Conservation (phyloP, 1,140 invertebrate genomes). For the Adoxophyes honmai region DNA sequence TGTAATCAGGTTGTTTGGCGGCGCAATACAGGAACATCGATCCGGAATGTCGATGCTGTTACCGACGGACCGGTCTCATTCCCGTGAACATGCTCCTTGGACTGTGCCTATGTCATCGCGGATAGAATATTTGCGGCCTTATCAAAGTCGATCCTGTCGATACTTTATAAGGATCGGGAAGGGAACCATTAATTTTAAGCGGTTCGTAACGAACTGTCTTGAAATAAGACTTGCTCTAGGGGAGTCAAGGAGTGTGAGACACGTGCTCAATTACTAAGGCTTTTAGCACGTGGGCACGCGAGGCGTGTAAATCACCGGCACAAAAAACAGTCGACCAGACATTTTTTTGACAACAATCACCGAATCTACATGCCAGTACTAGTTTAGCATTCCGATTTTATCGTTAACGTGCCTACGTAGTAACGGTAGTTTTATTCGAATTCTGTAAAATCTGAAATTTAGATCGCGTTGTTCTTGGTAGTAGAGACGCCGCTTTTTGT, state of each 20-base stretch:
- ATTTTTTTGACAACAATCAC: no score
- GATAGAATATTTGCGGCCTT: constrained; percentile 9
- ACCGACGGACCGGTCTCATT: constrained; percentile 16
- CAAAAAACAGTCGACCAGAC: neutral
- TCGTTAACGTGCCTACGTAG: neutral
- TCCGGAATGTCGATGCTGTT: constrained; percentile 16
- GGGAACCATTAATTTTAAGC: constrained; percentile 10
- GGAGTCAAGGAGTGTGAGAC: neutral
- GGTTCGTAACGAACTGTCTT: constrained; percentile 10
- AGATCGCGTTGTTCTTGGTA: constrained; percentile 35
- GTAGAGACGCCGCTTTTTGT: constrained; percentile 30
- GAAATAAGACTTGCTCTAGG: constrained; percentile 1
- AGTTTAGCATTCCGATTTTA: no score
- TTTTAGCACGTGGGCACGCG: neutral
- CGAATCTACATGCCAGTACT: no score
- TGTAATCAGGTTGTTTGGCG: constrained; percentile 12
- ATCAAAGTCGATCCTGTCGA: constrained; percentile 6
- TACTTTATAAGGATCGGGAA: constrained; percentile 8
- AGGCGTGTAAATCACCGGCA: neutral
- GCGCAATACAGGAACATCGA: constrained; percentile 14
- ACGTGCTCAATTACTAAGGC: neutral
- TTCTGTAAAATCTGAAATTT: neutral
- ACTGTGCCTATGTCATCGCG: constrained; percentile 9
- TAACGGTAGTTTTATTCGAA: neutral
- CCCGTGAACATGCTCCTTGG: constrained; percentile 14